phyloP scores from a whole-genome alignment of 2,888 invertebrate species.

The Drosophila kanekoi region DNA sequence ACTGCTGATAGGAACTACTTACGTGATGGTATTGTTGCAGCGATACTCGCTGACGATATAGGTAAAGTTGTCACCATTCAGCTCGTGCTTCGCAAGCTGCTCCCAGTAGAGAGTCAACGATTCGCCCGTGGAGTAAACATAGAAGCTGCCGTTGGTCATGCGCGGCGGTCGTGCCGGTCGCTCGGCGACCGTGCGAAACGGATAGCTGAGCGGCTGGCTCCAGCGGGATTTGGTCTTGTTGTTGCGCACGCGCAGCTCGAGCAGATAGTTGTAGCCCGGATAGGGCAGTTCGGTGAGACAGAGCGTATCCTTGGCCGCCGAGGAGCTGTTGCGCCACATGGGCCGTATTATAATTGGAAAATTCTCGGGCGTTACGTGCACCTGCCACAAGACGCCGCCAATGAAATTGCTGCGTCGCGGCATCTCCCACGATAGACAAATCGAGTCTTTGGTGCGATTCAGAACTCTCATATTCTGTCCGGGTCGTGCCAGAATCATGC shows the following conservation, averaged over 20 bases:
- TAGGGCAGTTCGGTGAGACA: slow-evolving; percentile 73
- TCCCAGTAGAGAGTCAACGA: slow-evolving; percentile 93
- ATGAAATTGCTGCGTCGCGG: slow-evolving; percentile 69
- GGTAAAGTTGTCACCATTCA: slow-evolving; percentile 91
- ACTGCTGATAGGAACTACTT: slow-evolving; percentile 42
- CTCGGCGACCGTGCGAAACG: slow-evolving; percentile 87
- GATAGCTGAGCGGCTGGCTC: slow-evolving; percentile 88
- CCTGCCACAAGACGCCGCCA: slow-evolving; percentile 77
- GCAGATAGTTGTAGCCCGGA: slow-evolving; percentile 87
- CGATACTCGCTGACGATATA: slow-evolving; percentile 87
- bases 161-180: slow-evolving; percentile 89
- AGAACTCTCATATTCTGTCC: slow-evolving; percentile 65
- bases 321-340: slow-evolving; percentile 59
- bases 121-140: slow-evolving; percentile 87
- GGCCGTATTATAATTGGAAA: slow-evolving; percentile 43
- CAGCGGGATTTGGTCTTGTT: slow-evolving; percentile 86
- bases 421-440: slow-evolving; percentile 78
- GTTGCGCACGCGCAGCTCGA: slow-evolving; percentile 88
- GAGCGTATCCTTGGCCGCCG: slow-evolving; percentile 58
- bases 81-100: slow-evolving; percentile 88
- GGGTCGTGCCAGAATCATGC: slow-evolving; percentile 77
- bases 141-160: slow-evolving; percentile 91
- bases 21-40: slow-evolving; percentile 67
- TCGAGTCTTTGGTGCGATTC: slow-evolving; percentile 71
- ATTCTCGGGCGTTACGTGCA: slow-evolving; percentile 71